Percentiles rank a stretch among this genome's conserved stretches.
phyloP scores from a whole-genome alignment of 2,797 vertebrate species.

The Lacerta agilis region DNA sequence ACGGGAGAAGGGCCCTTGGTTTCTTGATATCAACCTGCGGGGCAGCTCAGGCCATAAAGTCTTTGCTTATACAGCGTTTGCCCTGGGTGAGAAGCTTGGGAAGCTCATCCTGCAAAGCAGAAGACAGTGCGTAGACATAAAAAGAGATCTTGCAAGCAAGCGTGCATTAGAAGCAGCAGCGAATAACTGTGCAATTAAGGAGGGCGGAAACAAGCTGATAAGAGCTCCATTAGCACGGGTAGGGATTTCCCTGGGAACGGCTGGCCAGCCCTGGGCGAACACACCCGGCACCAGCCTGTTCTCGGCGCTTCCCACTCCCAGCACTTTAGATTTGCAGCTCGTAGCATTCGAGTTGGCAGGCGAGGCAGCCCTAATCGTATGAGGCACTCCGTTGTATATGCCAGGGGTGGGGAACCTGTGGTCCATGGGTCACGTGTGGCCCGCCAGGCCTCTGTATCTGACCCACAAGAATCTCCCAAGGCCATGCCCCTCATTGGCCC shows the following conservation, averaged over 20 bases:
- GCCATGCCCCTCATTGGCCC: no score
- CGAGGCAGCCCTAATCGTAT: background rate
- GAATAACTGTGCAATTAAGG: background rate
- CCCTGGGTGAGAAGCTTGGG: background rate
- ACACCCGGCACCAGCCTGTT: background rate
- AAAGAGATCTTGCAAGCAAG: background rate
- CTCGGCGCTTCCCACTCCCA: background rate
- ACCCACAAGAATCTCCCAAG: no score
- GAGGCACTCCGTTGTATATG: background rate
- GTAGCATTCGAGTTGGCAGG: background rate
- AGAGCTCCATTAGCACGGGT: background rate
- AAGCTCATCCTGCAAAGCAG: background rate
- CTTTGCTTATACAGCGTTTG: background rate
- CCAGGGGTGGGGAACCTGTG: no score
- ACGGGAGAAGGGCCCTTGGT: background rate
- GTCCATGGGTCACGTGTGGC: no score
- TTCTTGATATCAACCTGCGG: no score
- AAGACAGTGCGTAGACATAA: no score
- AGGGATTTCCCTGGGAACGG: background rate
- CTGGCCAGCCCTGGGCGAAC: background rate
- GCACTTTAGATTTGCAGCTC: no score
- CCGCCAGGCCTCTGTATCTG: no score
- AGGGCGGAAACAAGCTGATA: background rate
- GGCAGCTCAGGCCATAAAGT: no score
- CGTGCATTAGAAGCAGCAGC: no score